A percentile compares a stretch with the other conserved stretches of the same genome.
Conservation (phyloP, 1,140 invertebrate genomes). For the Mycetomoellerius zeteki region DNA sequence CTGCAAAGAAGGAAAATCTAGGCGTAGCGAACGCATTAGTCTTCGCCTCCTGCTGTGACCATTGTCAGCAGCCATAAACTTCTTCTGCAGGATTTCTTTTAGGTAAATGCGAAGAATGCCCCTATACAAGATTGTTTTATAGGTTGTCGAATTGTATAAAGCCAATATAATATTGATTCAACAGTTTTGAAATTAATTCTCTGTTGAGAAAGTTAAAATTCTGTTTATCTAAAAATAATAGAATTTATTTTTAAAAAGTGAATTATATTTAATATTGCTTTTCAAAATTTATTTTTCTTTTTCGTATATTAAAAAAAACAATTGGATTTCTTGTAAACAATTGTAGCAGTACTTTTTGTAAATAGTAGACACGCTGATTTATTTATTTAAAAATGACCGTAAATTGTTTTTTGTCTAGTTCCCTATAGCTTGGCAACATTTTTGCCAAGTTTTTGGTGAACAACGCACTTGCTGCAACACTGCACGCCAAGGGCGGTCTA, state of each 20-base stretch:
- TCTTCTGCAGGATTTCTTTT: slow-evolving; percentile 5
- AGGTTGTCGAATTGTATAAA: neutral
- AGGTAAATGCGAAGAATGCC: neutral
- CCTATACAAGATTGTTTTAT: neutral
- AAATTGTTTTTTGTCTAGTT: too few relatives aligned
- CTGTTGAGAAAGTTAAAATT: neutral
- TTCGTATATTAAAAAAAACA: neutral
- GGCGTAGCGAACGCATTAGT: slow-evolving; percentile 69
- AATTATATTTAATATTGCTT: neutral
- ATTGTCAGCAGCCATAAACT: neutral
- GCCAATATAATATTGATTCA: neutral
- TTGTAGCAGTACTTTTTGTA: neutral
- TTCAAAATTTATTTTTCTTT: neutral
- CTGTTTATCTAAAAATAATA: neutral
- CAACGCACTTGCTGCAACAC: slow-evolving; percentile 69
- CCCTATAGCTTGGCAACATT: neutral
- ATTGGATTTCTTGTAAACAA: neutral
- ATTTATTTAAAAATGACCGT: neutral
- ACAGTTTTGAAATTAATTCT: neutral
- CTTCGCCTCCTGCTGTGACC: slow-evolving; percentile 61
- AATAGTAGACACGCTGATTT: neutral
- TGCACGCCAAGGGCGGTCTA: slow-evolving; percentile 37
- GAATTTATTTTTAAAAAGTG: neutral
- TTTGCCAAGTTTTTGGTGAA: slow-evolving; percentile 69
- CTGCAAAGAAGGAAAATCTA: slow-evolving; percentile 59